Conservation (phyloP, 2,113 vertebrate species). For the Australoheros scitulus region DNA sequence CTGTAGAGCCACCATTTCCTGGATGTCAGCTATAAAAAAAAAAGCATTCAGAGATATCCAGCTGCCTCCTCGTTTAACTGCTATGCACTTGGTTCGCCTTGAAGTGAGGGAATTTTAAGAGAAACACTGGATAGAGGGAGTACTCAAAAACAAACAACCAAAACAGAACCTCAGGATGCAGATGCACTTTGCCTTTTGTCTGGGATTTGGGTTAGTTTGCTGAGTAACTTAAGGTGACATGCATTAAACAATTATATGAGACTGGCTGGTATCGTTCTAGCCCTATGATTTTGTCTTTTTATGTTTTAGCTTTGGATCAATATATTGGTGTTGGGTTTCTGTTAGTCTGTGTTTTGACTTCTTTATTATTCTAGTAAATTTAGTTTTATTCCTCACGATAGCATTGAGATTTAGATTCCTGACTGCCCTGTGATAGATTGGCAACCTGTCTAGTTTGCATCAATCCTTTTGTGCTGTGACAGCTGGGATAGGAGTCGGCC, state of each 20-base stretch:
- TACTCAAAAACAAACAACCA: constrained; percentile 21
- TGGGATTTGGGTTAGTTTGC: constrained; percentile 20
- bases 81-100: constrained; percentile 30
- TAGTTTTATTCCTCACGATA: background rate
- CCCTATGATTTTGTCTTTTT: background rate
- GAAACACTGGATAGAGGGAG: constrained; percentile 12
- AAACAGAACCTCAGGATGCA: constrained; percentile 31
- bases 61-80: constrained; percentile 34
- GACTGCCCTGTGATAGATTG: too few relatives aligned
- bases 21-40: constrained; percentile 48
- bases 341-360: background rate
- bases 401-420: background rate
- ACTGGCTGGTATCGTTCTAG: background rate
- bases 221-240: constrained; percentile 5
- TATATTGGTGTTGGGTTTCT: background rate
- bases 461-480: too few relatives aligned
- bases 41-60: constrained; percentile 35
- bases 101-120: constrained; percentile 31
- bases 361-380: background rate
- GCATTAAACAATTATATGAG: constrained; percentile 19
- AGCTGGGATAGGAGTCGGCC: background rate
- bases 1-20: constrained; percentile 42
- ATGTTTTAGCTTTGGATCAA: background rate
- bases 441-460: too few relatives aligned
- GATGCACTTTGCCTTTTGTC: constrained; percentile 15